phyloP scores from a whole-genome alignment of 2,113 vertebrate species.

The Artemisiospiza belli region DNA sequence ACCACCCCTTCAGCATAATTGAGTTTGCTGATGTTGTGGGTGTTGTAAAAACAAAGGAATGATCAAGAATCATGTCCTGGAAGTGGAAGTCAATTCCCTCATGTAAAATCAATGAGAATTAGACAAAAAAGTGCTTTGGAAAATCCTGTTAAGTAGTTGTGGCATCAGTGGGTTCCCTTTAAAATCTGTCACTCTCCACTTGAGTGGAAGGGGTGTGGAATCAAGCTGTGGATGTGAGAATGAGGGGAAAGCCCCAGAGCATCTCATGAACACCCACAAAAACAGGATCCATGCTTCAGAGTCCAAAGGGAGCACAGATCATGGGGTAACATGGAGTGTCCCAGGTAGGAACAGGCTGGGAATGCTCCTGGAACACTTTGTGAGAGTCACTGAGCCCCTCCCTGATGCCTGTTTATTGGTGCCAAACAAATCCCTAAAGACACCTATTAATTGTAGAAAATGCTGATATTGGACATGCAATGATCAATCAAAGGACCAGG shows the following conservation, averaged over 20 bases:
- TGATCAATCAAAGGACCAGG: background rate
- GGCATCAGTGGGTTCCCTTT: background rate
- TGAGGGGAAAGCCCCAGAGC: background rate
- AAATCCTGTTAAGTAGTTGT: background rate
- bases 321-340: background rate
- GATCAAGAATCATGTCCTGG: background rate
- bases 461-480: background rate
- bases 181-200: background rate
- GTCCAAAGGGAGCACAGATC: background rate
- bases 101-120: background rate
- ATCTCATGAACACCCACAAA: accelerated
- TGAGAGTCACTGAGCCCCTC: background rate
- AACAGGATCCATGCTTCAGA: background rate
- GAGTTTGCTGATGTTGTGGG: background rate
- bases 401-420: background rate
- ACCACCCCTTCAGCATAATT: background rate
- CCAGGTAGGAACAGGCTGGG: accelerated
- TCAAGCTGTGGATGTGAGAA: background rate
- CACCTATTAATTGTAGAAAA: background rate
- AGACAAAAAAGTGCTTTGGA: background rate
- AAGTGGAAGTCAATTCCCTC: background rate
- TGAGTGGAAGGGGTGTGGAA: background rate
- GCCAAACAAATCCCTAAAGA: background rate
- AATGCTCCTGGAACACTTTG: background rate
- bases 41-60: background rate